A percentile compares a stretch with the other conserved stretches of the same genome.
These are phyloP conservation scores for Melinopterus prodromus DNA, from an alignment of 2,888 invertebrate species.

Conservation along the genomic window DNA sequence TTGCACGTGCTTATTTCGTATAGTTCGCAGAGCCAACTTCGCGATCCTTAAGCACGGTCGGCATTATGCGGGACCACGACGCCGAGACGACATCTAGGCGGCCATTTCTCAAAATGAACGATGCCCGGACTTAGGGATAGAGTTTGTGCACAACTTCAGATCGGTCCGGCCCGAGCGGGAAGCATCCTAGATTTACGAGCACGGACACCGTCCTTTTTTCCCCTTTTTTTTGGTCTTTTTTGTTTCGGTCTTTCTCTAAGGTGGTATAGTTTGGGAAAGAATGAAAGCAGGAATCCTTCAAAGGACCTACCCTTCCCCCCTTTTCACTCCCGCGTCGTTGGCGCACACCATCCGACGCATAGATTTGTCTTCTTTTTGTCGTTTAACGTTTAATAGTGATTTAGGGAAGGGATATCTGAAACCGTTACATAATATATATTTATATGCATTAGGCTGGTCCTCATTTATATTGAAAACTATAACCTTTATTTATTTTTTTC, in stretches of 20 bases:
- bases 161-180: slow-evolving; percentile 41
- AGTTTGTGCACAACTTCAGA: slow-evolving; percentile 59
- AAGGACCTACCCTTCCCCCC: slow-evolving; percentile 55
- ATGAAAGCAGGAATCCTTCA: slow-evolving; percentile 52
- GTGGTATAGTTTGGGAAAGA: slow-evolving; percentile 53
- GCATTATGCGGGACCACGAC: slow-evolving; percentile 58
- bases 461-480: too few species aligned
- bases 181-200: slow-evolving; percentile 26
- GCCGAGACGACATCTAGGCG: slow-evolving; percentile 55
- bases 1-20: slow-evolving; percentile 43
- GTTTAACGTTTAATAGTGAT: slow-evolving; percentile 61
- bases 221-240: not conserved
- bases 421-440: too few species aligned
- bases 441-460: too few species aligned
- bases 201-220: slow-evolving; percentile 33
- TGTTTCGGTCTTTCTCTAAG: not conserved
- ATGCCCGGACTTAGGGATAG: slow-evolving; percentile 60
- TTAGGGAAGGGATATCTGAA: slow-evolving; percentile 47
- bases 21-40: slow-evolving; percentile 43
- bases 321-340: slow-evolving; percentile 45
- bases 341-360: slow-evolving; percentile 58
- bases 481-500: too few species aligned
- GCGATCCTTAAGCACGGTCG: slow-evolving; percentile 43
- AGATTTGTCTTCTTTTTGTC: slow-evolving; percentile 62
- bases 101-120: slow-evolving; percentile 61